Conservation (phyloP, 2,113 vertebrate species). For the Amazona vittata region DNA sequence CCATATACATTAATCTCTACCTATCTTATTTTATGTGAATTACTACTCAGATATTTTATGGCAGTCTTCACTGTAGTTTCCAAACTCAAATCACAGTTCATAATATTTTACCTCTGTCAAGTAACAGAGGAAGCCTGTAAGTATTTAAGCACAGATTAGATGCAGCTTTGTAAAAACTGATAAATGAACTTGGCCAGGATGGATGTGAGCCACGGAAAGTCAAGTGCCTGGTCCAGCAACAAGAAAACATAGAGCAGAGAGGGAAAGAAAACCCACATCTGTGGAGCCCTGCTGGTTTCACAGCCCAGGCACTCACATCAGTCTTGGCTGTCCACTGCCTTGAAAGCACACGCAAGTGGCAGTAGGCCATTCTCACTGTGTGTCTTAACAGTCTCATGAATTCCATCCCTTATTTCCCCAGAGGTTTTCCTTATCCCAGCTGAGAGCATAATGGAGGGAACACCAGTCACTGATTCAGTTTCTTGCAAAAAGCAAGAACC, state of each 20-base stretch:
- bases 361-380: background rate
- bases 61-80: background rate
- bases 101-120: slow-evolving; percentile 33
- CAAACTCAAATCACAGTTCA: background rate
- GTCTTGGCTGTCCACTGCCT: background rate
- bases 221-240: background rate
- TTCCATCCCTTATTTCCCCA: background rate
- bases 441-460: background rate
- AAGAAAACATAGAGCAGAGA: background rate
- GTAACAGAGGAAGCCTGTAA: background rate
- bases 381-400: fast-evolving
- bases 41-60: background rate
- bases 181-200: background rate
- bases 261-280: background rate
- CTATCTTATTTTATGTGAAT: background rate
- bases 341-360: fast-evolving
- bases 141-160: background rate
- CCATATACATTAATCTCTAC: background rate
- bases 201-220: background rate
- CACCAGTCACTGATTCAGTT: background rate
- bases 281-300: background rate
- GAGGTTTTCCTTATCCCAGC: background rate
- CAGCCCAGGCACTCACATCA: background rate
- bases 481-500: background rate
- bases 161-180: background rate